phyloP scores from a whole-genome alignment of 2,797 vertebrate genomes.

The Odontamblyopus rebecca region DNA sequence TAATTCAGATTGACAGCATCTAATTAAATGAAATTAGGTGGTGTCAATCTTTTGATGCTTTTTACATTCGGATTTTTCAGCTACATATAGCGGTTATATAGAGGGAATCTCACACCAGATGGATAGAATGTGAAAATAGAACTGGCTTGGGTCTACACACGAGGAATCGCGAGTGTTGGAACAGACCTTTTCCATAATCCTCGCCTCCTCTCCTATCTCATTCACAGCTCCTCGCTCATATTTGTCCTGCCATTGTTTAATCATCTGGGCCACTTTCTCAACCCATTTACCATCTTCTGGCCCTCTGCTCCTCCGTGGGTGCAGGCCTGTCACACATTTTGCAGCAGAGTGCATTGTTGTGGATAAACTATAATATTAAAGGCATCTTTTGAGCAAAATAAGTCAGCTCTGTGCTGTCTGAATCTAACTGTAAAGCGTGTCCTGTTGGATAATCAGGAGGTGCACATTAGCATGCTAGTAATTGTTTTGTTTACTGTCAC shows the following conservation, averaged over 20 bases:
- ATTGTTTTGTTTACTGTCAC: too few relatives aligned
- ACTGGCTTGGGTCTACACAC: conserved; percentile 59
- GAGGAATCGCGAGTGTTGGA: conserved; percentile 64
- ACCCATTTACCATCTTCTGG: conserved; percentile 40
- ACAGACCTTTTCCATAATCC: conserved; percentile 57
- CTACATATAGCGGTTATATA: conserved; percentile 51
- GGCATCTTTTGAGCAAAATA: neutral
- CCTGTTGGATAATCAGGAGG: too few relatives aligned
- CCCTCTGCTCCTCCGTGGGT: conserved; percentile 41
- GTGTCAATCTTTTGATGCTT: conserved; percentile 50
- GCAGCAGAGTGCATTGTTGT: neutral
- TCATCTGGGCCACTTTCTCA: conserved; percentile 53
- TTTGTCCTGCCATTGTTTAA: conserved; percentile 57
- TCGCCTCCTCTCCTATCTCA: conserved; percentile 40
- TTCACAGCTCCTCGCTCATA: conserved; percentile 51
- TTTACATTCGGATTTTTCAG: conserved; percentile 41
- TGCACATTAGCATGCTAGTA: too few relatives aligned
- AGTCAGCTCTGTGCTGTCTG: too few relatives aligned
- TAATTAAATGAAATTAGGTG: conserved; percentile 65
- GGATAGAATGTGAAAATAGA: conserved; percentile 71
- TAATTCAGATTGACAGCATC: conserved; percentile 65
- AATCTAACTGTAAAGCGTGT: too few relatives aligned
- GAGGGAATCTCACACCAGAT: conserved; percentile 68
- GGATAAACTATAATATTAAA: neutral
- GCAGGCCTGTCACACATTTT: neutral